phyloP scores from a whole-genome alignment of 2,113 vertebrate species.

The Acanthisitta chloris region DNA sequence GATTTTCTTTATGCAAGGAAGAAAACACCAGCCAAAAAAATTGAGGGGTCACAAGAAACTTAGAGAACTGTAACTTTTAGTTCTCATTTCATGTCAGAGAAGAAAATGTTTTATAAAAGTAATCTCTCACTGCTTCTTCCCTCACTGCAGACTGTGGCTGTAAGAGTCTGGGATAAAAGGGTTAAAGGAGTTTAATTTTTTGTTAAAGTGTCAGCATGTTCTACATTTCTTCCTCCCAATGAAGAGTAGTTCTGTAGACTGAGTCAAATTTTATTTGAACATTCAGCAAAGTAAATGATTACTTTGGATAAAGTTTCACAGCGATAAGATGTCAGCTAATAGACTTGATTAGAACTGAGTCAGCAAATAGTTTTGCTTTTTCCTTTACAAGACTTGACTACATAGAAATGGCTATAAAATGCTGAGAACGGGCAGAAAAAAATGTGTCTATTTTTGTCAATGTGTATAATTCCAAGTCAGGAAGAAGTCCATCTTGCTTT shows the following conservation, averaged over 20 bases:
- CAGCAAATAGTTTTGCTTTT: background rate
- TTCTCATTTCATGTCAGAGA: background rate
- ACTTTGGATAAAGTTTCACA: background rate
- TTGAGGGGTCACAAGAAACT: background rate
- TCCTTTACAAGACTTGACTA: background rate
- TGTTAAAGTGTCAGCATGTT: constrained; percentile 2
- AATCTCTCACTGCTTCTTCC: background rate
- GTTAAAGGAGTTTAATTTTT: constrained; percentile 2
- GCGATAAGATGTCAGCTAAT: constrained; percentile 9
- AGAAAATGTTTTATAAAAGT: background rate
- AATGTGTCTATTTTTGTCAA: background rate
- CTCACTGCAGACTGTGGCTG: background rate
- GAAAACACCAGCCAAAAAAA: background rate
- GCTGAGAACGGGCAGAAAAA: background rate
- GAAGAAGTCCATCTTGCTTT: background rate
- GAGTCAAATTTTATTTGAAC: constrained; percentile 6
- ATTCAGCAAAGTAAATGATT: constrained; percentile 37
- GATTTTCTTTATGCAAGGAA: background rate
- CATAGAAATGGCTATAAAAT: background rate
- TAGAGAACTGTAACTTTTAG: background rate
- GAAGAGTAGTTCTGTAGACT: background rate
- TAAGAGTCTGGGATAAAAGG: background rate
- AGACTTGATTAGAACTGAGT: constrained; percentile 24
- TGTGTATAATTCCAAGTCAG: background rate
- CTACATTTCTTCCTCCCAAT: background rate